phyloP scores from a whole-genome alignment of 2,888 invertebrate genomes.

The Athetis lepigone region DNA sequence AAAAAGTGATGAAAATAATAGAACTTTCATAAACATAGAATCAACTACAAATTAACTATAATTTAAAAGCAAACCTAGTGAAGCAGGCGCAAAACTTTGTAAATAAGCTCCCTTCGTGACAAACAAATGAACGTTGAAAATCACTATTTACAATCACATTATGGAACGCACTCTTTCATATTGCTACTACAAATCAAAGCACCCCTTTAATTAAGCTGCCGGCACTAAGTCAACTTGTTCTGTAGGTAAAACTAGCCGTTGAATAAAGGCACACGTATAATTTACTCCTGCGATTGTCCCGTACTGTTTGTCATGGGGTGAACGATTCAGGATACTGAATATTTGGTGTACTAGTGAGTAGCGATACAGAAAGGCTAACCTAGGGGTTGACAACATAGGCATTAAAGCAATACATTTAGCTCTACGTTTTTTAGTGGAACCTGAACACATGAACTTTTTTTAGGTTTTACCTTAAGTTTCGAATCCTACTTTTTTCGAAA shows the following conservation, averaged over 20 bases:
- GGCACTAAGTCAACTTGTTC: constrained; percentile 85
- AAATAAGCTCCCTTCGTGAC: constrained; percentile 41
- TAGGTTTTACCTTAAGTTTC: too few species aligned
- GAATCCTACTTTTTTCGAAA: too few species aligned
- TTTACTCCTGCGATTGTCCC: constrained; percentile 78
- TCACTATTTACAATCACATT: constrained; percentile 71
- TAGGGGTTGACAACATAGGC: not conserved
- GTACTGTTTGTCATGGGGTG: constrained; percentile 70
- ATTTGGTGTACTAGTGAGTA: constrained; percentile 9
- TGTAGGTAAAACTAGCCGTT: constrained; percentile 78
- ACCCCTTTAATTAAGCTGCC: constrained; percentile 87
- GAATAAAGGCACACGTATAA: constrained; percentile 80
- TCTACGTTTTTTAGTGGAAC: too few species aligned
- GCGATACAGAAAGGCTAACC: not conserved
- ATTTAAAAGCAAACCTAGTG: constrained; percentile 21
- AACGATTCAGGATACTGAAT: constrained; percentile 34
- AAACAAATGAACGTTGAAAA: constrained; percentile 57
- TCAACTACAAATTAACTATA: constrained; percentile 9
- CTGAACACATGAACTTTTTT: too few species aligned
- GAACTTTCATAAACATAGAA: not conserved
- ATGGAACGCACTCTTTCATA: constrained; percentile 73
- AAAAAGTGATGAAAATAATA: not conserved
- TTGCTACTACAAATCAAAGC: constrained; percentile 85
- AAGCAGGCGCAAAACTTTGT: constrained; percentile 28
- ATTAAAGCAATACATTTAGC: not conserved